Evolutionary conservation across 2,888 invertebrate species (phyloP).

Genomic region (Meloe dianella): DNA sequence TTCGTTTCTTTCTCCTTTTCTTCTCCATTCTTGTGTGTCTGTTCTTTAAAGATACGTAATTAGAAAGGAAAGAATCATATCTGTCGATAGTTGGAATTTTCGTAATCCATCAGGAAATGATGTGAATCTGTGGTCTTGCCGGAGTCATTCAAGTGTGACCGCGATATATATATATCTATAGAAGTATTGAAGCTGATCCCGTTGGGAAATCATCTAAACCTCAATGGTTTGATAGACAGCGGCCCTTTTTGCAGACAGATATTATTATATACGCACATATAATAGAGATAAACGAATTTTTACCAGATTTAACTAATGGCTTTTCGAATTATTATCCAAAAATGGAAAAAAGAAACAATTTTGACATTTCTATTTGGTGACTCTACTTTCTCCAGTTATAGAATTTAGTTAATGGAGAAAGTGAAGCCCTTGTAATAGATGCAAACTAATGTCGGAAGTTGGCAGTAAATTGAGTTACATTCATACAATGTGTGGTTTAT

Average conservation of each 20-base stretch:
- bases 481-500: conserved; percentile 49
- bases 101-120: conserved; percentile 53
- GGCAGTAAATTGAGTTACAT: conserved; percentile 56
- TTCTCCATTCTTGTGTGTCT: background rate
- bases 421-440: conserved; percentile 52
- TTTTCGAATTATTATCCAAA: conserved; percentile 36
- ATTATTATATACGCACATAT: background rate
- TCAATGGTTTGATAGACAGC: conserved; percentile 27
- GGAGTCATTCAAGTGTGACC: conserved; percentile 60
- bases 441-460: conserved; percentile 51
- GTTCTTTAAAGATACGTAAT: background rate
- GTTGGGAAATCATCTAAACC: conserved; percentile 59
- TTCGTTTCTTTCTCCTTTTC: conserved; percentile 7
- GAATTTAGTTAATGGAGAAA: conserved; percentile 49
- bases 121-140: conserved; percentile 56
- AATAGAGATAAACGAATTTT: conserved; percentile 36
- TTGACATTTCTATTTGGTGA: background rate
- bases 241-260: conserved; percentile 21
- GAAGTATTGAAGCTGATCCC: conserved; percentile 54
- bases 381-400: background rate
- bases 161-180: too few relatives aligned
- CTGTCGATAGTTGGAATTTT: conserved; percentile 25
- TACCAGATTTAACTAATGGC: conserved; percentile 47
- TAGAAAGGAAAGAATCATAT: conserved; percentile 5
- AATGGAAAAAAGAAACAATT: too few relatives aligned